Conservation (phyloP, 2,888 invertebrate species). For the Andrena camellia region DNA sequence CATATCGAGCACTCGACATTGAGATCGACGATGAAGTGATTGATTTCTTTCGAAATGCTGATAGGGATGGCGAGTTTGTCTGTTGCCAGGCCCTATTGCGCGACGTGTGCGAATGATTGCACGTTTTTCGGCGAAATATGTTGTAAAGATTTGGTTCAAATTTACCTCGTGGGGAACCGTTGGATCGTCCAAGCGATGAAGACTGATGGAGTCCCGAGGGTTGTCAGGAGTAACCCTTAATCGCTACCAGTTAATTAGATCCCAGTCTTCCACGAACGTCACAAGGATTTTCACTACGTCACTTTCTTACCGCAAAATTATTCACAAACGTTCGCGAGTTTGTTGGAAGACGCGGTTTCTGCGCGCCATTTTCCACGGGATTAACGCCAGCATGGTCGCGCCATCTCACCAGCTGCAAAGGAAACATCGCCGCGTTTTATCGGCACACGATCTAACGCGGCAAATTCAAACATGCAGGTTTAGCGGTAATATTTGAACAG, state of each 20-base stretch:
- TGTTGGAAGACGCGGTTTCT: background rate
- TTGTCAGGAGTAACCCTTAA: too few relatives aligned
- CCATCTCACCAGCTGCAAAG: constrained; percentile 12
- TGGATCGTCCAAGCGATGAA: background rate
- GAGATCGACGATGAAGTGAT: too few relatives aligned
- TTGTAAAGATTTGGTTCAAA: background rate
- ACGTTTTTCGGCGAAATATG: background rate
- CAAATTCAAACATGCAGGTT: constrained; percentile 10
- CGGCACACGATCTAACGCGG: constrained; percentile 23
- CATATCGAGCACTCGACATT: too few relatives aligned
- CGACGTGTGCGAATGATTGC: too few relatives aligned
- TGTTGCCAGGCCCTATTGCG: too few relatives aligned
- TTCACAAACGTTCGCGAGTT: background rate
- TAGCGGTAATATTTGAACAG: background rate
- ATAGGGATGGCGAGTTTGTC: too few relatives aligned
- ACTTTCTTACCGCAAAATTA: background rate
- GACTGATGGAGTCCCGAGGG: background rate
- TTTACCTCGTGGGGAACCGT: background rate
- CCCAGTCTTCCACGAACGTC: too few relatives aligned
- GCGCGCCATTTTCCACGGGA: constrained; percentile 25
- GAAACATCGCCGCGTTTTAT: constrained; percentile 24
- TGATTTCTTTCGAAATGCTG: background rate
- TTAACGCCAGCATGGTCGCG: constrained; percentile 11
- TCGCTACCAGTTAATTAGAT: background rate
- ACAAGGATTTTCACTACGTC: background rate